Evolutionary conservation across 1,140 invertebrate species (phyloP).

Genomic region (Maconellicoccus hirsutus): DNA sequence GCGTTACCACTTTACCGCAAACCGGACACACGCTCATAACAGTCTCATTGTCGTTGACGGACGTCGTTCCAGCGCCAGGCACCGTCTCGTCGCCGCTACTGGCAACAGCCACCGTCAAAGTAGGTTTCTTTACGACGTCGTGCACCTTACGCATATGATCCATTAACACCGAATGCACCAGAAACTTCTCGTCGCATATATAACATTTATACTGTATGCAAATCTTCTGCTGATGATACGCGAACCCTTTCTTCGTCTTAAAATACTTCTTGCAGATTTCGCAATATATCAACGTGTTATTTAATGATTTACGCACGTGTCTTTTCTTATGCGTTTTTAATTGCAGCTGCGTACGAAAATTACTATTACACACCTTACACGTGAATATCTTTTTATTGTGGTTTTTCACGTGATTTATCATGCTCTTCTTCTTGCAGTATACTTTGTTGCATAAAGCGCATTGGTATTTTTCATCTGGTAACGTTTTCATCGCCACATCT

Average conservation of each 20-base stretch:
- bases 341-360: neutral
- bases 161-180: neutral
- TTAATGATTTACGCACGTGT: neutral
- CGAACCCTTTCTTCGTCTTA: conserved; percentile 10
- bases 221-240: conserved; percentile 5
- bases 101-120: neutral
- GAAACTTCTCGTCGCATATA: neutral
- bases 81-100: no score
- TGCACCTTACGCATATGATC: neutral
- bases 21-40: neutral
- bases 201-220: neutral
- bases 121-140: neutral
- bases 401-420: conserved; percentile 11
- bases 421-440: neutral
- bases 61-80: no score
- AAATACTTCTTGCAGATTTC: conserved; percentile 11
- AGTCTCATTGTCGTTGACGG: neutral
- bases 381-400: neutral
- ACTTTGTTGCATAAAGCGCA: neutral
- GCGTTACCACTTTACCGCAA: neutral
- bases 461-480: neutral
- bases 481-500: neutral
- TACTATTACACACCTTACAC: neutral
- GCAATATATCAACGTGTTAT: conserved; percentile 11
- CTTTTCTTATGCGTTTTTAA: neutral